phyloP scores from a whole-genome alignment of 2,888 invertebrate genomes.

The Apamea monoglypha region DNA sequence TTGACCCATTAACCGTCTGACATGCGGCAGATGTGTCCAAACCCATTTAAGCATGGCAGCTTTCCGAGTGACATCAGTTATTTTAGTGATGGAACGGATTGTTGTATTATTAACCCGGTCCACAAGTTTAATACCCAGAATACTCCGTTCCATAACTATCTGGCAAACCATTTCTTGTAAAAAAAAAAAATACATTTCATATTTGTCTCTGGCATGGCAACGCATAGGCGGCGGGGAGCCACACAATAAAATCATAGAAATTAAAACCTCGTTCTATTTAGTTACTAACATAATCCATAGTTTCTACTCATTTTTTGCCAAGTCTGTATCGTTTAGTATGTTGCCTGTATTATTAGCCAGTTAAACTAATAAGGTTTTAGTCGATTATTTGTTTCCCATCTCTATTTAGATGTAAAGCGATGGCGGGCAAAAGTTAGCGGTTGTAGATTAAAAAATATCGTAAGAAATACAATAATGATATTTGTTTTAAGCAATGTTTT shows the following conservation, averaged over 20 bases:
- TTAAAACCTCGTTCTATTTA: not conserved
- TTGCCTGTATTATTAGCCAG: constrained; percentile 35
- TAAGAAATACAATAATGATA: constrained; percentile 42
- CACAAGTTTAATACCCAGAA: too few relatives aligned
- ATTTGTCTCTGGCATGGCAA: too few relatives aligned
- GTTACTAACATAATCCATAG: not conserved
- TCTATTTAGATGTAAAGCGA: constrained; percentile 66
- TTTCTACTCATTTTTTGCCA: not conserved
- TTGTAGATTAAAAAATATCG: constrained; percentile 68
- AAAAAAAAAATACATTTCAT: not conserved
- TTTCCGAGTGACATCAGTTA: too few relatives aligned
- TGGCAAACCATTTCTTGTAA: not conserved
- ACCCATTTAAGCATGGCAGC: too few relatives aligned
- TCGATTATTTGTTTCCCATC: constrained; percentile 59
- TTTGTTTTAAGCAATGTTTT: constrained; percentile 51
- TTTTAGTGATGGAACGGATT: too few relatives aligned
- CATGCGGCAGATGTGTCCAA: too few relatives aligned
- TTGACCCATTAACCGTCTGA: too few relatives aligned
- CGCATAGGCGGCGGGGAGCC: not conserved
- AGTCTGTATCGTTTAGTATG: not conserved
- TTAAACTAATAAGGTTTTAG: constrained; percentile 36
- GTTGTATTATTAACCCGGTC: too few relatives aligned
- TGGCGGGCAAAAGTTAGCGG: constrained; percentile 48
- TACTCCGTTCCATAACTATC: too few relatives aligned
- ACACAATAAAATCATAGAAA: not conserved